Percentiles rank a stretch among this genome's conserved stretches.
These are phyloP conservation scores for Labia minor DNA, from an alignment of 2,888 invertebrate genomes.

Conservation along the genomic window DNA sequence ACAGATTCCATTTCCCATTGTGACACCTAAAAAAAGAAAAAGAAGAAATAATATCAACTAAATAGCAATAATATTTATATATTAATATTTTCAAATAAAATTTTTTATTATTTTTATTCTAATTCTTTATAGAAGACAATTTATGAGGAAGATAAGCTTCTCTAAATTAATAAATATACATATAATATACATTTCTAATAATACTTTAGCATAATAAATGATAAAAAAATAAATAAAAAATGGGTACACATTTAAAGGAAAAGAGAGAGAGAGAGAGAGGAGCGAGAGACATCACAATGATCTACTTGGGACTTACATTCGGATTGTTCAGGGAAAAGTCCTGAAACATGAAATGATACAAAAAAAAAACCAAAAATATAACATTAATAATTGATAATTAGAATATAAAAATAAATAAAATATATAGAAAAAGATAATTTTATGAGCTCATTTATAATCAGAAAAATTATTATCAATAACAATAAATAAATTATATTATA, in stretches of 20 bases:
- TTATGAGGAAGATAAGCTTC: no score
- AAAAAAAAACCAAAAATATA: conserved; percentile 17
- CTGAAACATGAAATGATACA: conserved; percentile 17
- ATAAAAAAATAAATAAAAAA: conserved; percentile 25
- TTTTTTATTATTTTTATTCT: no score
- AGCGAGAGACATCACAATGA: background rate
- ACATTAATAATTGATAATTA: background rate
- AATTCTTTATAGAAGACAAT: no score
- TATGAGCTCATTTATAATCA: no score
- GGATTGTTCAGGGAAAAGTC: conserved; percentile 16
- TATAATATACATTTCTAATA: background rate
- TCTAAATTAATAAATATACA: background rate
- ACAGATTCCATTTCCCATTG: conserved; percentile 89
- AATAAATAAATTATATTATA: no score
- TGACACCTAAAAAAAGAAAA: conserved; percentile 57
- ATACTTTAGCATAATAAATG: background rate
- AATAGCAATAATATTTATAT: no score
- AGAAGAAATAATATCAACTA: no score
- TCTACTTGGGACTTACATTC: background rate
- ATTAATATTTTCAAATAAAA: no score
- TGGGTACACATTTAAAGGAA: background rate
- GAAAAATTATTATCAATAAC: no score
- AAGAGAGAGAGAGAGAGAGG: background rate
- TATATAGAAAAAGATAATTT: no score
- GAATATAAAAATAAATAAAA: background rate